Conservation (phyloP, 2,113 vertebrate genomes). For the Connochaetes taurinus region DNA sequence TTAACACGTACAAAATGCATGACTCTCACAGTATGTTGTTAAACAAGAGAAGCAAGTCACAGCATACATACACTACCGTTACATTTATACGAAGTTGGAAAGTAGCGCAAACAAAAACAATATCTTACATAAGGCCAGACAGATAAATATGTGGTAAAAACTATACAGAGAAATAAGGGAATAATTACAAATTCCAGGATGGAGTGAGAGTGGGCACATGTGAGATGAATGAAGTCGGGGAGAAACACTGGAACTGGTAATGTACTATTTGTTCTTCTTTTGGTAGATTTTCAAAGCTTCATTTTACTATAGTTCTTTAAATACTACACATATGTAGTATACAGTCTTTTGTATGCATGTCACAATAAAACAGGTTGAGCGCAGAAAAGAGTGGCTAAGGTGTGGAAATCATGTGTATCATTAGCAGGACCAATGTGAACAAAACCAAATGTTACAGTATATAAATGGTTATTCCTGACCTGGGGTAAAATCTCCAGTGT, state of each 20-base stretch:
- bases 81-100: not conserved
- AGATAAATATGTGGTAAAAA: not conserved
- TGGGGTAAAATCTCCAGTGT: not conserved
- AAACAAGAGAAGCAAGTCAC: not conserved
- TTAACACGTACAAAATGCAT: not conserved
- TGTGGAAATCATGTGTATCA: not conserved
- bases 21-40: not conserved
- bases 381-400: not conserved
- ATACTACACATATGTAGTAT: not conserved
- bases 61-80: not conserved
- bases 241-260: not conserved
- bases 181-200: not conserved
- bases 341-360: not conserved
- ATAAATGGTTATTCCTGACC: not conserved
- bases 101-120: not conserved
- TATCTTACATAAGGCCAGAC: not conserved
- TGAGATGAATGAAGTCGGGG: not conserved
- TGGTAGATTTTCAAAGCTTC: not conserved
- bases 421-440: not conserved
- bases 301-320: not conserved
- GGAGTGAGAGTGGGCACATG: not conserved
- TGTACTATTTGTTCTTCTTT: not conserved
- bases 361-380: not conserved
- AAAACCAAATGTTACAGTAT: not conserved
- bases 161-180: not conserved